phyloP scores from a whole-genome alignment of 2,113 vertebrate genomes.

The Hucho hucho region DNA sequence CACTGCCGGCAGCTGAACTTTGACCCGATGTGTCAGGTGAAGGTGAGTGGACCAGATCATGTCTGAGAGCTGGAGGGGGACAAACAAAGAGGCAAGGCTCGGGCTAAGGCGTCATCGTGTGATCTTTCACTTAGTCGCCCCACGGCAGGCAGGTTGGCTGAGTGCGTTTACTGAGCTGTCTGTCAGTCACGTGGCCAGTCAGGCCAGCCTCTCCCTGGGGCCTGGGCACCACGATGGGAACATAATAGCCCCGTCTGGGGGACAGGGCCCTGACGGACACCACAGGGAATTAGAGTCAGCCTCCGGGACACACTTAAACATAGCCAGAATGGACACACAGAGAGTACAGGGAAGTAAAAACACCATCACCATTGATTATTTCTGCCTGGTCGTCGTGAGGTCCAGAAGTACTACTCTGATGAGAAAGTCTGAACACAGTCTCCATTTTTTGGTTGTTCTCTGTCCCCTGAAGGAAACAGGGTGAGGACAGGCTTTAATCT shows the following conservation, averaged over 20 bases:
- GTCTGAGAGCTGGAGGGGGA: constrained; percentile 45
- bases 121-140: constrained; percentile 58
- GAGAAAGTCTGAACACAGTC: background rate
- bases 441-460: background rate
- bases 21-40: constrained; percentile 57
- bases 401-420: background rate
- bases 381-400: constrained; percentile 14
- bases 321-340: background rate
- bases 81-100: constrained; percentile 22
- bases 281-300: constrained; percentile 65
- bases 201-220: constrained; percentile 58
- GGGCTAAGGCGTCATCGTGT: background rate
- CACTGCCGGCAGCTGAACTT: constrained; percentile 41
- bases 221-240: constrained; percentile 61
- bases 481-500: background rate
- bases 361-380: constrained; percentile 1
- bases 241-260: constrained; percentile 76
- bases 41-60: constrained; percentile 58
- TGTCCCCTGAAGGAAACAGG: constrained; percentile 6
- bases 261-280: constrained; percentile 79
- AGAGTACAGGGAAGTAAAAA: constrained; percentile 3
- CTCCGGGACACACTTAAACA: constrained; percentile 61
- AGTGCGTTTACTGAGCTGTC: constrained; percentile 74
- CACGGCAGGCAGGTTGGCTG: constrained; percentile 10
- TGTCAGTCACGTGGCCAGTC: constrained; percentile 38